Evolutionary conservation across 2,797 vertebrate species (phyloP).

Genomic region (Hephaestus fuliginosus): DNA sequence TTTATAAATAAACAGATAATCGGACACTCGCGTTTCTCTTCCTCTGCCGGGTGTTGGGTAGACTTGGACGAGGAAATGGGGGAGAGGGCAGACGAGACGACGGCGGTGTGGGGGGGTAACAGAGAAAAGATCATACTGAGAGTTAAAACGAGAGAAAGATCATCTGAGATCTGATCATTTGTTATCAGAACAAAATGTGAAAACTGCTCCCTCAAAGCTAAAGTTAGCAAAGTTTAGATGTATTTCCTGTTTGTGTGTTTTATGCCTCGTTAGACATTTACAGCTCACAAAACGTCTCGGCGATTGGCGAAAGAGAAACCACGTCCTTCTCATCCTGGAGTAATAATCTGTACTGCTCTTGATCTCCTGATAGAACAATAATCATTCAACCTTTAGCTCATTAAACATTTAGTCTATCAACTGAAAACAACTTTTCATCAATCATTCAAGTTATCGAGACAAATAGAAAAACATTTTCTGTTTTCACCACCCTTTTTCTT

Average conservation of each 20-base stretch:
- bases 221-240: constrained; percentile 34
- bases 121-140: neutral
- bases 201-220: constrained; percentile 8
- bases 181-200: constrained; percentile 27
- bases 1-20: constrained; percentile 53
- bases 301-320: neutral
- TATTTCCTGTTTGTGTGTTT: constrained; percentile 23
- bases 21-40: constrained; percentile 19
- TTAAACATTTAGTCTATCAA: neutral
- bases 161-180: neutral
- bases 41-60: neutral
- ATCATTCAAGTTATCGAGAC: neutral
- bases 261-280: constrained; percentile 1
- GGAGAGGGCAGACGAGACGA: neutral
- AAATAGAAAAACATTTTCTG: neutral
- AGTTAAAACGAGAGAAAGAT: neutral
- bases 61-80: neutral
- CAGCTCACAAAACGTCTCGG: neutral
- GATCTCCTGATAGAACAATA: too few relatives aligned
- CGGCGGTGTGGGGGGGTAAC: neutral
- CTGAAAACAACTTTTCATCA: neutral
- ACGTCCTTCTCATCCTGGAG: neutral
- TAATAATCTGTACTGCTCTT: neutral
- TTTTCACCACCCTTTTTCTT: neutral
- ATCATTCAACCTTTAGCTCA: neutral